Base-by-base conservation (phyloP, 2,113 vertebrate species). In the Tauraco erythrolophus region DNA sequence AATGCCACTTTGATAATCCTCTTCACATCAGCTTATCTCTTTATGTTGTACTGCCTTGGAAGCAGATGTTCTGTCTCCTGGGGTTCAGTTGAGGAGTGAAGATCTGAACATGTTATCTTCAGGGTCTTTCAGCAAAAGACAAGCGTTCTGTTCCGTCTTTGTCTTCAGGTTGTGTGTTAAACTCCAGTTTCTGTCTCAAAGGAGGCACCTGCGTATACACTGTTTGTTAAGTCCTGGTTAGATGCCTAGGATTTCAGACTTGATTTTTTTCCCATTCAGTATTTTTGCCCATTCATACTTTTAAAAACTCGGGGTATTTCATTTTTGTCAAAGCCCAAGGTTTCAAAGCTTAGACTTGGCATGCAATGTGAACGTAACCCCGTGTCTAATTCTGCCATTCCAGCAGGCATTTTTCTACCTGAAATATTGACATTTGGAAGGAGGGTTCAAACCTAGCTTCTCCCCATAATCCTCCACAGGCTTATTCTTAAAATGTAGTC, bases 321-420 rank as follows among this genome's bases (percentile, higher is more conserved):
- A 9, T 58, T 88, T 89, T 83, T 71, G 53, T 65, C 30, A 23
- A 79, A 88, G 57, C 16, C 24, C 24, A 62, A 81, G 56, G 46
- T 75, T 68, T 84, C 45, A 41, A 68, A 95, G 53, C 43, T 79
- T 43, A 77, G 71, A 19, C 28, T 43, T 61, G 10, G 25, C 4
- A 0, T 45, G 37, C 37, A n/a, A 3, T 3, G 5, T 58, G 25
- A 88, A 33, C 0, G 1, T 68, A 78, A 54, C 30, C 76, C 21
- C 21, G 1, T 43, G 19, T 68, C 33, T 79, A 28, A 79, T 71
- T 61, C 35, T 57, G 45, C 65, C 41, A 4, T 74, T 80, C 48
- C 45, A 62, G 37, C 37, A 68, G 70, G 37, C 11, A 9, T 79
- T 83, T 76, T 79, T 72, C 57, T 76, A 35, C 45, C 53, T 61